Evolutionary conservation across 1,140 invertebrate genomes (phyloP).

Genomic region (Drosophila sucinea): DNA sequence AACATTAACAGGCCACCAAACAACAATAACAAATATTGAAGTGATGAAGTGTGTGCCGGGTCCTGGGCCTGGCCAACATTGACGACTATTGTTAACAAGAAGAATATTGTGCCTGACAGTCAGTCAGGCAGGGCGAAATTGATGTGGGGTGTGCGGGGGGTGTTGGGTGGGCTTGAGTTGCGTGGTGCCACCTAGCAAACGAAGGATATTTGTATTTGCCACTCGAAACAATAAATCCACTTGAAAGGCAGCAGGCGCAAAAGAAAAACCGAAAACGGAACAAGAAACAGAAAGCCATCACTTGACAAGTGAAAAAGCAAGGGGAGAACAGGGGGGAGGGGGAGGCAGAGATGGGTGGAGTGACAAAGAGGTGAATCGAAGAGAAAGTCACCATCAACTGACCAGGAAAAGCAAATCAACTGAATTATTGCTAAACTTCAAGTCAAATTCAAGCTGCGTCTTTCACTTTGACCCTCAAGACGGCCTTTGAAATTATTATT

Average conservation of each 20-base stretch:
- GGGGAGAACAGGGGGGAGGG: neutral
- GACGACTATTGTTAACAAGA: conserved; percentile 71
- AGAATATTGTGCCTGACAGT: conserved; percentile 67
- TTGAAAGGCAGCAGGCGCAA: conserved; percentile 36
- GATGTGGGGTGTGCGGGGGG: conserved; percentile 37
- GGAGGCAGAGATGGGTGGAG: neutral
- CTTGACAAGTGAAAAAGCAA: conserved; percentile 4
- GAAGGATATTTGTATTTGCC: conserved; percentile 68
- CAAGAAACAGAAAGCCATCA: conserved; percentile 1
- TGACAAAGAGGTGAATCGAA: conserved; percentile 7
- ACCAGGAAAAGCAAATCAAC: conserved; percentile 11
- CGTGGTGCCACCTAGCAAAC: neutral
- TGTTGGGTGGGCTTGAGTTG: neutral
- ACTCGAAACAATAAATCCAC: conserved; percentile 79
- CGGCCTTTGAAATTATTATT: conserved; percentile 4
- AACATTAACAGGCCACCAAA: conserved; percentile 56
- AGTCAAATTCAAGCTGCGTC: conserved; percentile 2
- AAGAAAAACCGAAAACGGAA: conserved; percentile 25
- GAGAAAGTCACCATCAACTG: conserved; percentile 2
- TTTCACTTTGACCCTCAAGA: conserved; percentile 7
- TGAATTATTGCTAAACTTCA: conserved; percentile 14
- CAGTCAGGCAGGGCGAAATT: conserved; percentile 43
- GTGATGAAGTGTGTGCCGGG: conserved; percentile 61
- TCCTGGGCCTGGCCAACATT: conserved; percentile 33
- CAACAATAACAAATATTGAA: conserved; percentile 74